Conservation (phyloP, 2,888 invertebrate species). For the Chironomus tentans region DNA sequence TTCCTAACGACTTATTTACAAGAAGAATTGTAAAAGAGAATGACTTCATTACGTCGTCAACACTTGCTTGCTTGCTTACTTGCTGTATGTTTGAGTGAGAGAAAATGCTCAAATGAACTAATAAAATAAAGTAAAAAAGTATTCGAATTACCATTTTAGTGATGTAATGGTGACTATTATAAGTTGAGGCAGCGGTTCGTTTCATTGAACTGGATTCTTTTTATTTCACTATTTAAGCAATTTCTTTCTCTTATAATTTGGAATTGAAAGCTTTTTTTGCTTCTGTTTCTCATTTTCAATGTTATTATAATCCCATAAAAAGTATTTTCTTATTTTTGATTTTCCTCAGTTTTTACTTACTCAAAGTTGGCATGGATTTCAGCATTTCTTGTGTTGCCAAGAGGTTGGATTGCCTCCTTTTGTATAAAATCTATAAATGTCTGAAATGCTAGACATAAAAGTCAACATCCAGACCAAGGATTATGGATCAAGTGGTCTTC, state of each 20-base stretch:
- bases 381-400: no score
- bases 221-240: background rate
- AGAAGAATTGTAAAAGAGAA: background rate
- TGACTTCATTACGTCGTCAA: background rate
- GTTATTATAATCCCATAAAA: no score
- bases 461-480: no score
- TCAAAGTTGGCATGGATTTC: no score
- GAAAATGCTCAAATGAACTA: background rate
- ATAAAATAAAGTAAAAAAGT: background rate
- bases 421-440: no score
- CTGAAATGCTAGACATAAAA: no score
- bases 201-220: background rate
- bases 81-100: background rate
- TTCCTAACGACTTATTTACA: no score
- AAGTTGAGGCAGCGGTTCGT: background rate
- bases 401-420: no score
- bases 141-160: constrained; percentile 1
- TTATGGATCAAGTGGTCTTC: no score
- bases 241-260: background rate
- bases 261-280: no score
- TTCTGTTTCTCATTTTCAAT: no score
- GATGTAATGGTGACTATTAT: background rate
- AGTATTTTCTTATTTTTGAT: background rate
- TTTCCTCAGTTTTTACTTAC: background rate
- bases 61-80: background rate